Conservation (phyloP, 1,140 invertebrate species). For the Pseudomyrmex flavicornis region DNA sequence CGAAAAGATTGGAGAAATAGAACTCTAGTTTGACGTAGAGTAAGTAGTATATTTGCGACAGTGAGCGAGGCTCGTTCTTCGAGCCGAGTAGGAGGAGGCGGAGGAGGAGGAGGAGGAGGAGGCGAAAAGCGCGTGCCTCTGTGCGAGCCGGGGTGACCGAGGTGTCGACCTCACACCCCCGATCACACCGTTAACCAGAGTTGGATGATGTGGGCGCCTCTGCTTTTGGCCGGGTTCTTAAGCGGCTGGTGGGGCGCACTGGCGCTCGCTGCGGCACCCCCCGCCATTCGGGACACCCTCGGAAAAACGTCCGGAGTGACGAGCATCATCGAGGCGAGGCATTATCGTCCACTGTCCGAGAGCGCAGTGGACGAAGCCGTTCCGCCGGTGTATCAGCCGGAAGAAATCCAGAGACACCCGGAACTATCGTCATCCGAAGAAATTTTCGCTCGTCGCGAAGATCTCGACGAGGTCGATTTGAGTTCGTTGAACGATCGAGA, state of each 20-base stretch:
- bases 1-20: slow-evolving; percentile 6
- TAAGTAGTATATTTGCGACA: neutral
- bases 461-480: slow-evolving; percentile 1
- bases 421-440: neutral
- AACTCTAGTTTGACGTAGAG: slow-evolving; percentile 23
- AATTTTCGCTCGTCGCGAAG: neutral
- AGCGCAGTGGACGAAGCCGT: slow-evolving; percentile 34
- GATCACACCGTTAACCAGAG: slow-evolving; percentile 72
- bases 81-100: slow-evolving; percentile 18
- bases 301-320: slow-evolving; percentile 60
- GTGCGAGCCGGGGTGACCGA: slow-evolving; percentile 69
- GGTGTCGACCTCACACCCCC: slow-evolving; percentile 73
- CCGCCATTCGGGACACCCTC: slow-evolving; percentile 75
- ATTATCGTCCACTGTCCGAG: slow-evolving; percentile 58
- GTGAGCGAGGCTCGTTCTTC: slow-evolving; percentile 9
- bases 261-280: slow-evolving; percentile 76
- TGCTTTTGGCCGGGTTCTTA: slow-evolving; percentile 82
- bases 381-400: neutral
- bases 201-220: slow-evolving; percentile 83
- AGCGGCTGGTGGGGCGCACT: slow-evolving; percentile 82
- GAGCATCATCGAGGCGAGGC: slow-evolving; percentile 46
- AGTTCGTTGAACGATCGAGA: neutral
- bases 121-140: slow-evolving; percentile 54
- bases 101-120: slow-evolving; percentile 24
- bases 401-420: neutral